Evolutionary conservation across 1,140 invertebrate genomes (phyloP), one percentile per base, ranked within the genome.

Genomic region (Drosophila kohkoa): DNA sequence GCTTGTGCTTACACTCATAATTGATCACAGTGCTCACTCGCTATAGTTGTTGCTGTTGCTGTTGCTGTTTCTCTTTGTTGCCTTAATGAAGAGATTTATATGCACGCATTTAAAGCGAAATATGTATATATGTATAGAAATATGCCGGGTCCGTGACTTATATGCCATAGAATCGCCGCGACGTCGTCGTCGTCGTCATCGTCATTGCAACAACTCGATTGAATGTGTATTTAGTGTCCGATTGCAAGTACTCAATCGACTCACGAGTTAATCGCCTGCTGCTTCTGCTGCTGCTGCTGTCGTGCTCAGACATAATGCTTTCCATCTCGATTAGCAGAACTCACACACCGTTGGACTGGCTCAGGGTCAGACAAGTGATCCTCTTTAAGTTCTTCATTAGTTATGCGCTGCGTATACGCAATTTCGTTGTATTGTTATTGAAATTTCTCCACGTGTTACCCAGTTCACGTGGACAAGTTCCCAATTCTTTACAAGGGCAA

Each of bases 71-170:
- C 3, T 11, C 35, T 20, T n/a, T 49, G 48, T 11, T 60, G 55
- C 2, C 28, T 63, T 77, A 74, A 80, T 80, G 48, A 74, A 62
- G 69, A 66, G 41, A 77, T 75, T 75, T 77, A 69, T 77, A 75
- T 75, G 70, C 78, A 78, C 49, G 65, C 70, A 77, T 75, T 60
- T 59, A 72, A 45, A 30, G n/a, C 6, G 28, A 41, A 13, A 30
- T 10, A n/a, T n/a, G n/a, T n/a, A 8, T 13, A n/a, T 41, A 43
- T 6, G 6, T 7, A 43, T 43, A 13, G 4, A 43, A 4, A 68
- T 57, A 48, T 57, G 32, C 45, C 52, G 25, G 48, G 13, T 25
- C 46, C 28, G 59, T 70, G 59, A 70, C 66, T 63, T 70, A 64
- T 67, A 30, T 71, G 67, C 30, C 46, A 55, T 65, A 64, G 52